phyloP scores from a whole-genome alignment of 2,797 vertebrate genomes.

The Odontamblyopus lacepedii region DNA sequence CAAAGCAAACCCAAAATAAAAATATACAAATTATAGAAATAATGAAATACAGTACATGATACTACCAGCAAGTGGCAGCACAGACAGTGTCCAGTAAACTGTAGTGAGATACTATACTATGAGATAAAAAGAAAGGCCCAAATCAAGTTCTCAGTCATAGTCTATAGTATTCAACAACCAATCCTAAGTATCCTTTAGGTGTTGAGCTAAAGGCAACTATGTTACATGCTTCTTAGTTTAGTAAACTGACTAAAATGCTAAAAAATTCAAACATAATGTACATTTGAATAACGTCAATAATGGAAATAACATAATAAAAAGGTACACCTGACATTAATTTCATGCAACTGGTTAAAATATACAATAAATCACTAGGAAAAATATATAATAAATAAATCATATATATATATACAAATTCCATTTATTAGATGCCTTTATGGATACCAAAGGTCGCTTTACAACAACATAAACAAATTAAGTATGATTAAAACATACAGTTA shows the following conservation, averaged over 20 bases:
- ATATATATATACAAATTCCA: too few relatives aligned
- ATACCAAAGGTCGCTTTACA: too few relatives aligned
- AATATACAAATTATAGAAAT: not conserved
- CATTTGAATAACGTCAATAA: not conserved
- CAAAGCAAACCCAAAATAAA: constrained; percentile 8
- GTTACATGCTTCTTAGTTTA: too few relatives aligned
- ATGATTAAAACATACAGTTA: too few relatives aligned
- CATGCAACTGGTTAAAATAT: not conserved
- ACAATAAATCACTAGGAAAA: not conserved
- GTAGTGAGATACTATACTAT: not conserved
- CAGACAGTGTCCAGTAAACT: not conserved
- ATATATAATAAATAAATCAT: too few relatives aligned
- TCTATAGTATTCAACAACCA: too few relatives aligned
- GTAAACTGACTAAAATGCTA: not conserved
- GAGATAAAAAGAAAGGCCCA: not conserved
- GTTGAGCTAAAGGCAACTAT: too few relatives aligned
- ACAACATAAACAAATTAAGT: too few relatives aligned
- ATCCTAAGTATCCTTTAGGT: too few relatives aligned
- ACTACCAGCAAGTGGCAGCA: constrained; percentile 51
- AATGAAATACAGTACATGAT: not conserved
- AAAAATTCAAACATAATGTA: not conserved
- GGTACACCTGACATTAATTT: not conserved
- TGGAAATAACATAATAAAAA: not conserved
- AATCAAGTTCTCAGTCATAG: not conserved
- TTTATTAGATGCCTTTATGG: too few relatives aligned